Conservation (phyloP, 2,888 invertebrate species). For the Ceratothoa steindachneri region DNA sequence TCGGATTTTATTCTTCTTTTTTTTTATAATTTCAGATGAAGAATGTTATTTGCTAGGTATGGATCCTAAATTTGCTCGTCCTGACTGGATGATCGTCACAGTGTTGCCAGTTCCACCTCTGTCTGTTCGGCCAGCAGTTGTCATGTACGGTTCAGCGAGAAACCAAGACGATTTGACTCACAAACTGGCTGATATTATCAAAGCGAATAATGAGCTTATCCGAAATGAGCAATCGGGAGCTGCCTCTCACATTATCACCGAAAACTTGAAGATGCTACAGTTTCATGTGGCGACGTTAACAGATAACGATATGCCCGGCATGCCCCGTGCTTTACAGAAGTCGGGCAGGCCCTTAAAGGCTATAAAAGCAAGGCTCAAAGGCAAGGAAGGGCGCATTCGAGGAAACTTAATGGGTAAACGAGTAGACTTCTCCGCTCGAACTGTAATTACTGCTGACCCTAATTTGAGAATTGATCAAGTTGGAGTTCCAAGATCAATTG, state of each 20-base stretch:
- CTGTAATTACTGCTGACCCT: conserved; percentile 95
- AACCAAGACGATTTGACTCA: conserved; percentile 98
- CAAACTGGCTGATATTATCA: conserved; percentile 96
- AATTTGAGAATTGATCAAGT: conserved; percentile 93
- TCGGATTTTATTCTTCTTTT: too few species aligned
- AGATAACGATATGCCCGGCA: conserved; percentile 98
- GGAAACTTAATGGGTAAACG: conserved; percentile 99
- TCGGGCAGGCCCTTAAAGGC: conserved; percentile 98
- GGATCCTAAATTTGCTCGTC: conserved; percentile 95
- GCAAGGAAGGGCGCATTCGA: conserved; percentile 97
- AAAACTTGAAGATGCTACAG: conserved; percentile 96
- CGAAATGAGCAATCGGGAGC: conserved; percentile 95
- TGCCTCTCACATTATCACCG: conserved; percentile 92
- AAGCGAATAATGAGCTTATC: conserved; percentile 90
- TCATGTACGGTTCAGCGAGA: conserved; percentile 98
- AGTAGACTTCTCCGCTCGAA: conserved; percentile 98
- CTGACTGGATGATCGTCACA: conserved; percentile 99
- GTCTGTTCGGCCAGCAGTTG: conserved; percentile 93
- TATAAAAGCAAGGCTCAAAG: conserved; percentile 78
- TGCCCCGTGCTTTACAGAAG: conserved; percentile 97
- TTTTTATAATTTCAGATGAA: conserved; percentile 65
- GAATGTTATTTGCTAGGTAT: conserved; percentile 89
- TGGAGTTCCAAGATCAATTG: conserved; percentile 95
- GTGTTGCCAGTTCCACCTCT: conserved; percentile 95
- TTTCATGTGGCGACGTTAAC: conserved; percentile 97